These are phyloP conservation scores for Zhuqinia jingwanae DNA, from an alignment of 2,888 invertebrate genomes.

Conservation along the genomic window DNA sequence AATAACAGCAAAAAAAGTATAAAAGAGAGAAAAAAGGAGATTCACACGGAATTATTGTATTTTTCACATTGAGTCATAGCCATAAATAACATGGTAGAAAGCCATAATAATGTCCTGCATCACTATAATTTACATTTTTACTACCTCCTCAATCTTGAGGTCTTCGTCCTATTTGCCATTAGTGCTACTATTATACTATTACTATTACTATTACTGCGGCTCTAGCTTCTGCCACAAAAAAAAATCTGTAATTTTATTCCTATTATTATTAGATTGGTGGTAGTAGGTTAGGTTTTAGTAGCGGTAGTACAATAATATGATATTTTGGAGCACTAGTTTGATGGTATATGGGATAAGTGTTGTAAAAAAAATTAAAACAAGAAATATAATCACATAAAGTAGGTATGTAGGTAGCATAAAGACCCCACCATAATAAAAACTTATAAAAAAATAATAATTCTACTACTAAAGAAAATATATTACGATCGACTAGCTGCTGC, in stretches of 20 bases:
- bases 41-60: constrained; percentile 49
- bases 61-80: constrained; percentile 47
- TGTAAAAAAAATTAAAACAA: not conserved
- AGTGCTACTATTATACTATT: not conserved
- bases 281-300: not conserved
- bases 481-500: too few species aligned
- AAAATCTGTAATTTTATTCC: constrained; percentile 21
- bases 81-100: constrained; percentile 50
- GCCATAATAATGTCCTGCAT: constrained; percentile 43
- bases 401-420: too few species aligned
- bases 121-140: constrained; percentile 54
- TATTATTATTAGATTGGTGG: constrained; percentile 14
- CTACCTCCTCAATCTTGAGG: constrained; percentile 23
- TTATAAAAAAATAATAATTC: not conserved
- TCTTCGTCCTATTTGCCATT: constrained; percentile 23
- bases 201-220: not conserved
- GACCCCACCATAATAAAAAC: constrained; percentile 16
- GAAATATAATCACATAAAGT: not conserved
- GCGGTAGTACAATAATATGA: not conserved
- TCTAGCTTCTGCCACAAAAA: too few species aligned
- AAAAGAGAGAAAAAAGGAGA: constrained; percentile 21
- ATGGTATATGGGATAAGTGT: not conserved
- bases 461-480: not conserved
- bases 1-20: not conserved
- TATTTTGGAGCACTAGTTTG: too few species aligned